phyloP scores from a whole-genome alignment of 2,113 vertebrate genomes.

The Pollimyrus isidori region DNA sequence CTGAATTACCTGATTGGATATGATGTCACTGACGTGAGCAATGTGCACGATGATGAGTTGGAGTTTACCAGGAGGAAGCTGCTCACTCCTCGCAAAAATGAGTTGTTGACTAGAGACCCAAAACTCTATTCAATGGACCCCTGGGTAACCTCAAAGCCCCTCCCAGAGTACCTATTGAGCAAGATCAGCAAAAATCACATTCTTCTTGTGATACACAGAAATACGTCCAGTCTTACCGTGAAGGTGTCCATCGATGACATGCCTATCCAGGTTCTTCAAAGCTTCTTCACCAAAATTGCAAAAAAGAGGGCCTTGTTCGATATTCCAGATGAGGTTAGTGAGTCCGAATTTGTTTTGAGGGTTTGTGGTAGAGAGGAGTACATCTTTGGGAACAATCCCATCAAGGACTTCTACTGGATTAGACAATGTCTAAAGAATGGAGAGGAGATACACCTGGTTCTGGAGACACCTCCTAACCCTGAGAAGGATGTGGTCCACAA shows the following conservation, averaged over 20 bases:
- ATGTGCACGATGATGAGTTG: conserved; percentile 92
- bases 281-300: conserved; percentile 82
- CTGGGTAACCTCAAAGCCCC: conserved; percentile 78
- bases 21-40: conserved; percentile 90
- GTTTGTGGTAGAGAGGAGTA: conserved; percentile 94
- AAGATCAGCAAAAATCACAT: conserved; percentile 77
- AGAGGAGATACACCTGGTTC: conserved; percentile 87
- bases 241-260: conserved; percentile 86
- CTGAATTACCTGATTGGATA: conserved; percentile 89
- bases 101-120: conserved; percentile 75
- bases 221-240: conserved; percentile 83
- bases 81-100: conserved; percentile 80
- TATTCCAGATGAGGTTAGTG: conserved; percentile 73
- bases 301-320: conserved; percentile 84
- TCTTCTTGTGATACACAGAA: conserved; percentile 81
- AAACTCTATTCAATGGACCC: conserved; percentile 91
- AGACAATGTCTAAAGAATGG: conserved; percentile 88
- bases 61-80: conserved; percentile 91
- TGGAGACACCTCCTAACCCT: conserved; percentile 73
- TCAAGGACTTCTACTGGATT: conserved; percentile 90
- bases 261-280: conserved; percentile 74
- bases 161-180: conserved; percentile 76
- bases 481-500: conserved; percentile 77
- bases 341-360: conserved; percentile 81
- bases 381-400: conserved; percentile 76